These are phyloP conservation scores for Dicycla oo DNA, from an alignment of 2,888 invertebrate genomes.

Conservation along the genomic window DNA sequence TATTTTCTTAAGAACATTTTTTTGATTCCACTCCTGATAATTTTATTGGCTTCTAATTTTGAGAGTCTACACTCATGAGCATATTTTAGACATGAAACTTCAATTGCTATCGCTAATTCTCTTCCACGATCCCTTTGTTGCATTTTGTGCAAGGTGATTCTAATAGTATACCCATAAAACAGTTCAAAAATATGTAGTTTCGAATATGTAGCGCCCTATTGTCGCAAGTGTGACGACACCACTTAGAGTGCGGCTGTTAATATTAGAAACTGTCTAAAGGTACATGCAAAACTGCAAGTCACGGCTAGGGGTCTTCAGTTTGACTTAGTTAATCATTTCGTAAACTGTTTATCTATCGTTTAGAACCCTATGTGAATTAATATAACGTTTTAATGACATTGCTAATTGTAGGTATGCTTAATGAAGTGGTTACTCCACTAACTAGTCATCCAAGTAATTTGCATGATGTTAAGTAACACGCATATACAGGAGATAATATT, in stretches of 20 bases:
- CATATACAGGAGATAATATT: slow-evolving; percentile 46
- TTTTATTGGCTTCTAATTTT: background rate
- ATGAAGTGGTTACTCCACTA: slow-evolving; percentile 24
- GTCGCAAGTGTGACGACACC: slow-evolving; percentile 67
- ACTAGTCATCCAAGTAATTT: slow-evolving; percentile 28
- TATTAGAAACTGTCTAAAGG: slow-evolving; percentile 66
- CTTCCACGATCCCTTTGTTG: background rate
- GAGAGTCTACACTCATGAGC: background rate
- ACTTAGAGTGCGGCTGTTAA: slow-evolving; percentile 78
- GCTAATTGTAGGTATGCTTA: slow-evolving; percentile 38
- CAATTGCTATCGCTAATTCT: background rate
- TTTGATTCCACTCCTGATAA: background rate
- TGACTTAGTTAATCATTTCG: slow-evolving; percentile 50
- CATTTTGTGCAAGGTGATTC: slow-evolving; percentile 1
- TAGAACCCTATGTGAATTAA: slow-evolving; percentile 38
- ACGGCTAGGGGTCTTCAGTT: slow-evolving; percentile 59
- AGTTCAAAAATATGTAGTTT: slow-evolving; percentile 27
- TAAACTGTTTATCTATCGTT: slow-evolving; percentile 50
- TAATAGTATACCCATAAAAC: slow-evolving; percentile 33
- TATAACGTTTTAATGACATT: slow-evolving; percentile 30
- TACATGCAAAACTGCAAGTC: slow-evolving; percentile 72
- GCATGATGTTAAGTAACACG: slow-evolving; percentile 37
- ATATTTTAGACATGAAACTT: background rate
- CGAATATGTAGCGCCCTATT: slow-evolving; percentile 27
- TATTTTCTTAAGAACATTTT: slow-evolving; percentile 1